These are phyloP conservation scores for Hydroisotoma schaefferi DNA, from an alignment of 2,888 invertebrate species.

Conservation along the genomic window DNA sequence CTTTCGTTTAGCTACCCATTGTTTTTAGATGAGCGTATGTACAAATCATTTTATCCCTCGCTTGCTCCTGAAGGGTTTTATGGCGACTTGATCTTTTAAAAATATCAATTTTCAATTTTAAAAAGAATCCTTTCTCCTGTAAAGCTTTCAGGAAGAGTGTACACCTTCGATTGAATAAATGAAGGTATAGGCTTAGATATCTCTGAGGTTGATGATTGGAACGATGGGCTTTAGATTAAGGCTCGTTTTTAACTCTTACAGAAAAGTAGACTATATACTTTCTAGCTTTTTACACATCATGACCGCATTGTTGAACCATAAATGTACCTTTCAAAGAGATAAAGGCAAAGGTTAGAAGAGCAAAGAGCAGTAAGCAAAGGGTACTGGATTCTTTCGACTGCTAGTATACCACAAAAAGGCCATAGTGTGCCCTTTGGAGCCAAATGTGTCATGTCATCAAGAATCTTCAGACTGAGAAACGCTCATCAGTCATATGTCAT, in stretches of 20 bases:
- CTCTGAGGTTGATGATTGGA: no score
- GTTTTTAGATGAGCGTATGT: constrained; percentile 4
- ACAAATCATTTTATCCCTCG: no score
- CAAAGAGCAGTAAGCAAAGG: neutral
- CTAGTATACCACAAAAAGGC: neutral
- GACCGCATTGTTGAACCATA: no score
- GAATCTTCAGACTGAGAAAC: constrained; percentile 4
- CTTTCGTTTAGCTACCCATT: neutral
- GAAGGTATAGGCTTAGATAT: neutral
- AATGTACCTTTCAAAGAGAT: no score
- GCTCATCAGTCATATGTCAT: constrained; percentile 9
- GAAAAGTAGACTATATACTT: no score
- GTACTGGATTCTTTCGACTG: neutral
- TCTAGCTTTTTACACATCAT: no score
- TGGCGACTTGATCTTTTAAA: constrained; percentile 23
- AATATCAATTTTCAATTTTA: constrained; percentile 47
- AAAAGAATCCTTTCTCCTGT: constrained; percentile 13
- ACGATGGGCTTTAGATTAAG: no score
- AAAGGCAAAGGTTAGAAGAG: no score
- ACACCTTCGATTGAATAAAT: neutral
- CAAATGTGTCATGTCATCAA: constrained; percentile 10
- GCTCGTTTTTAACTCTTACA: neutral
- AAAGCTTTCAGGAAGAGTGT: no score
- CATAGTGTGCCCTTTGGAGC: neutral
- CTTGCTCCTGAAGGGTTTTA: no score